These are phyloP conservation scores for Lanistes nyassanus DNA, from an alignment of 1,140 invertebrate species.

Conservation along the genomic window DNA sequence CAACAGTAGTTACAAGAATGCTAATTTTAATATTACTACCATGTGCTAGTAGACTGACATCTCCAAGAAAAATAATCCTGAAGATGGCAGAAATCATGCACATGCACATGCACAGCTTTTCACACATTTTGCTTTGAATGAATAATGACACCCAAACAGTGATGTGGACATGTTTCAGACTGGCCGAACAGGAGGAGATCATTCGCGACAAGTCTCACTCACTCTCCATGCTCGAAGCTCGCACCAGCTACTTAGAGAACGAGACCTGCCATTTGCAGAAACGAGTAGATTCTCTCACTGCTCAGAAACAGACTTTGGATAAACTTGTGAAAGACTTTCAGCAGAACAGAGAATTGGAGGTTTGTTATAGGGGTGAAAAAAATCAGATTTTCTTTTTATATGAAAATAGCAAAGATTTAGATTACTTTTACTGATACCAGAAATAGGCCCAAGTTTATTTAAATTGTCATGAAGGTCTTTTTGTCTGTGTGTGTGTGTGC, in stretches of 20 bases:
- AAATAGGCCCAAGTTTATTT: too few relatives aligned
- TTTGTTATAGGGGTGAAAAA: constrained; percentile 16
- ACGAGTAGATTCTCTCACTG: constrained; percentile 45
- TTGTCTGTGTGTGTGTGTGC: too few relatives aligned
- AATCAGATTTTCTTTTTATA: neutral
- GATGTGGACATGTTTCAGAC: constrained; percentile 45
- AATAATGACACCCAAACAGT: constrained; percentile 21
- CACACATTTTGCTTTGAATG: neutral
- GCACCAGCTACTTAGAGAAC: constrained; percentile 56
- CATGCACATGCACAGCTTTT: neutral
- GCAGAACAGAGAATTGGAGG: constrained; percentile 52
- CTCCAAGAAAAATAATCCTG: too few relatives aligned
- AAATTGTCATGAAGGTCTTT: too few relatives aligned
- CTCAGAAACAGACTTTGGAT: constrained; percentile 56
- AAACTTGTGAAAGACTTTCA: constrained; percentile 53
- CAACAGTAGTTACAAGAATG: too few relatives aligned
- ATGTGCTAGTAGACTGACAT: too few relatives aligned
- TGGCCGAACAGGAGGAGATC: constrained; percentile 54
- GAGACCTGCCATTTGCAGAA: constrained; percentile 60
- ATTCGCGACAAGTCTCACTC: constrained; percentile 49
- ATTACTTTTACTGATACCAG: too few relatives aligned
- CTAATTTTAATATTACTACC: too few relatives aligned
- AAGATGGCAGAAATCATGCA: too few relatives aligned
- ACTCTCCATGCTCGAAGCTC: constrained; percentile 53
- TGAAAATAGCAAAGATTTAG: neutral